Percentiles rank a stretch among this genome's conserved stretches.
Conservation (phyloP, 2,888 invertebrate species). For the Sturmia bella region DNA sequence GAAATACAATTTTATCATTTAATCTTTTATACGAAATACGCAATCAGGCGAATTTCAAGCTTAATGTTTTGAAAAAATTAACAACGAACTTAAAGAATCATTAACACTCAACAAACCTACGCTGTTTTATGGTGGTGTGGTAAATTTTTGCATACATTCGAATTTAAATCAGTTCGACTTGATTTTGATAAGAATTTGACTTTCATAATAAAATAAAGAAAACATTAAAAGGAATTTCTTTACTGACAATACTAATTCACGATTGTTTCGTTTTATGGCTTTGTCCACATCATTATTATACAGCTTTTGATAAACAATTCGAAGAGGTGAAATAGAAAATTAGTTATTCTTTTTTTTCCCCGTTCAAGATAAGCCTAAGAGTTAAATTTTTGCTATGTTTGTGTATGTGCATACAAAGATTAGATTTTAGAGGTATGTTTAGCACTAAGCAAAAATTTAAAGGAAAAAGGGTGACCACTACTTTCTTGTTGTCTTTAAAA, state of each 20-base stretch:
- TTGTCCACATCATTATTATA: not conserved
- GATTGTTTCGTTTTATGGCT: not conserved
- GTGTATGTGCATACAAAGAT: too few relatives aligned
- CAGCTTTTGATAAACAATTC: too few relatives aligned
- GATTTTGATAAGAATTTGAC: not conserved
- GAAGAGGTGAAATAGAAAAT: too few relatives aligned
- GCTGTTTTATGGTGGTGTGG: not conserved
- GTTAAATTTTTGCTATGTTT: too few relatives aligned
- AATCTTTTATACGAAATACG: not conserved
- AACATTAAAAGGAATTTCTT: constrained; percentile 1
- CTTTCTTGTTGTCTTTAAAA: too few relatives aligned
- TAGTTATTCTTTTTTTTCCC: too few relatives aligned
- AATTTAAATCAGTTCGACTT: not conserved
- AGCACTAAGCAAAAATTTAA: too few relatives aligned
- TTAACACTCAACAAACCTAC: constrained; percentile 7
- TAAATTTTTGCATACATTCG: not conserved
- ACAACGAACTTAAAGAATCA: not conserved
- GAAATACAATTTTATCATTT: not conserved
- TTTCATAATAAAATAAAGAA: not conserved
- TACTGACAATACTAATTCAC: constrained; percentile 6
- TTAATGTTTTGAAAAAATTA: not conserved
- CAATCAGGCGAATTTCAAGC: not conserved
- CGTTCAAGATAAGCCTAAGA: too few relatives aligned
- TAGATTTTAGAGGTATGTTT: too few relatives aligned
- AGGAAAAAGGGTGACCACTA: too few relatives aligned